A percentile compares a stretch with the other conserved stretches of the same genome.
These are phyloP conservation scores for Danionella cerebrum DNA, from an alignment of 2,113 vertebrate genomes.

Conservation along the genomic window DNA sequence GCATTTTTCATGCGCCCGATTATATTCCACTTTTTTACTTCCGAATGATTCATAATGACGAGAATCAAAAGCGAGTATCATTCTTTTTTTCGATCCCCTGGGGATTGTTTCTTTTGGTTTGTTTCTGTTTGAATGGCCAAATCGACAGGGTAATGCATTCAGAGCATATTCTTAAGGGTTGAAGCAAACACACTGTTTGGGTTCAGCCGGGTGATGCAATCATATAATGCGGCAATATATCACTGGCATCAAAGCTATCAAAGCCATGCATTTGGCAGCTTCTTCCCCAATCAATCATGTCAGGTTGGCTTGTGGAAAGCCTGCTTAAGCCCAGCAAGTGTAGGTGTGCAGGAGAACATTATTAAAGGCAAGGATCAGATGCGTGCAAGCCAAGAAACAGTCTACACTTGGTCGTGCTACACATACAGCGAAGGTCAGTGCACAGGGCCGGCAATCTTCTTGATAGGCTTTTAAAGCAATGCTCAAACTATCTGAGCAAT, in stretches of 20 bases:
- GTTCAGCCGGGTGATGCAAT: slow-evolving; percentile 37
- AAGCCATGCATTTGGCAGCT: slow-evolving; percentile 37
- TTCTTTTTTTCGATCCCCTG: no score
- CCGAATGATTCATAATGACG: no score
- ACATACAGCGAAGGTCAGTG: slow-evolving; percentile 31
- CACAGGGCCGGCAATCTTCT: slow-evolving; percentile 25
- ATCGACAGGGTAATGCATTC: slow-evolving; percentile 22
- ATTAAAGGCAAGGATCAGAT: slow-evolving; percentile 25
- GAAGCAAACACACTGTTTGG: slow-evolving; percentile 8
- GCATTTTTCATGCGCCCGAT: no score
- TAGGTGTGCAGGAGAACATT: slow-evolving; percentile 29
- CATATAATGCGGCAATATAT: slow-evolving; percentile 36
- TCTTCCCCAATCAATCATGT: slow-evolving; percentile 40
- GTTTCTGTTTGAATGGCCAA: neutral
- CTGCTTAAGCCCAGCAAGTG: slow-evolving; percentile 17
- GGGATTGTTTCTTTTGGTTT: no score
- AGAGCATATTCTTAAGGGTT: slow-evolving; percentile 14
- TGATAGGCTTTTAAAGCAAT: slow-evolving; percentile 34
- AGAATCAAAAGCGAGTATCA: no score
- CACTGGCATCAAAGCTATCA: slow-evolving; percentile 38
- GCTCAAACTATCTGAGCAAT: slow-evolving; percentile 11
- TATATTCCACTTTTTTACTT: no score
- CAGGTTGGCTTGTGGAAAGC: slow-evolving; percentile 19
- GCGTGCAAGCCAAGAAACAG: slow-evolving; percentile 14
- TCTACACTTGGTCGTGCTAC: slow-evolving; percentile 12